A percentile compares a stretch with the other conserved stretches of the same genome.
Conservation (phyloP, 2,797 vertebrate species). For the Falco rusticolus region DNA sequence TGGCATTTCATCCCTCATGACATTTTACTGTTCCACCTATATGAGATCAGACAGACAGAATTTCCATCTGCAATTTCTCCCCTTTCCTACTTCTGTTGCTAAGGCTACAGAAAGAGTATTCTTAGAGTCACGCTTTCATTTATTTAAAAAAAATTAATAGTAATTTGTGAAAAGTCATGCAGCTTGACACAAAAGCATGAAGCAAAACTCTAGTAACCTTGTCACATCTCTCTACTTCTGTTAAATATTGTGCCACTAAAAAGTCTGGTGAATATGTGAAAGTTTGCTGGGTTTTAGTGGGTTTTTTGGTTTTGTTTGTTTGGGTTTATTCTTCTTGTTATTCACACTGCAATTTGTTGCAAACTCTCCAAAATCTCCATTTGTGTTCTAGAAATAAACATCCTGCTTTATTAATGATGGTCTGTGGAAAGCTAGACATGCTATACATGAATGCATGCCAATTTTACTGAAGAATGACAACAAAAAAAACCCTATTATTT, state of each 20-base stretch:
- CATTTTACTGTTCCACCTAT: neutral
- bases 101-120: neutral
- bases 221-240: neutral
- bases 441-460: neutral
- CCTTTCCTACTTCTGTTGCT: neutral
- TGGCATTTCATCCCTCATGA: neutral
- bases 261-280: neutral
- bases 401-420: neutral
- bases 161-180: neutral
- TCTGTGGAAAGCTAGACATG: neutral
- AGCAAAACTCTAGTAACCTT: neutral
- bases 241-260: neutral
- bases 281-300: neutral
- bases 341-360: neutral
- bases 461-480: neutral
- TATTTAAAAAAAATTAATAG: neutral
- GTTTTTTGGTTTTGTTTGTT: neutral
- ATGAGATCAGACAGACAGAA: neutral
- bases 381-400: neutral
- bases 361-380: neutral
- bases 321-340: rapidly evolving
- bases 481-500: neutral
- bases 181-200: neutral
- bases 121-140: neutral
- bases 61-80: neutral